Percentiles rank a stretch among this genome's conserved stretches.
Conservation (phyloP, 2,888 invertebrate species). For the Yponomeuta malinellus region DNA sequence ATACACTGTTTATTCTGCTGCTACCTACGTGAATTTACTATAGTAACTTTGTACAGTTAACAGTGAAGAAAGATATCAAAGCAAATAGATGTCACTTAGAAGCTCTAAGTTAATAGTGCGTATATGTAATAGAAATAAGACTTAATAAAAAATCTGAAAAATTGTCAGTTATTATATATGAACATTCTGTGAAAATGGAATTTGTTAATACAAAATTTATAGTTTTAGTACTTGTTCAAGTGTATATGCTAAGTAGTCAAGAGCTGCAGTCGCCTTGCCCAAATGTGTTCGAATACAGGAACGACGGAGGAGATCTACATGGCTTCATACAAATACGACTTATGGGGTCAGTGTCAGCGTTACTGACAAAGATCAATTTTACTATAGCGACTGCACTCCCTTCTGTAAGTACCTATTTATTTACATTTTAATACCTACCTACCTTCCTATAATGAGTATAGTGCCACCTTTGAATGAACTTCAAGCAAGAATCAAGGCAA, state of each 20-base stretch:
- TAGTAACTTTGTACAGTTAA: neutral
- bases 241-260: constrained; percentile 33
- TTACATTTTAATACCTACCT: too few relatives aligned
- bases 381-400: constrained; percentile 41
- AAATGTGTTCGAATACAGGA: constrained; percentile 43
- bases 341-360: constrained; percentile 32
- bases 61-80: neutral
- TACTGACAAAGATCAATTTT: constrained; percentile 42
- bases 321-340: constrained; percentile 42
- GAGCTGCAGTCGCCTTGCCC: constrained; percentile 49
- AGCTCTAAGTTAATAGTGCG: too few relatives aligned
- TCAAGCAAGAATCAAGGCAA: neutral
- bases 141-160: neutral
- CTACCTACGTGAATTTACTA: neutral
- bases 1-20: neutral
- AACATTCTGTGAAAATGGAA: constrained; percentile 2
- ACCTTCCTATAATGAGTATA: neutral
- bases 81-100: too few relatives aligned
- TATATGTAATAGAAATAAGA: neutral
- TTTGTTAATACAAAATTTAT: constrained; percentile 16
- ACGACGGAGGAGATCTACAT: constrained; percentile 37
- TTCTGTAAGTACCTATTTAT: constrained; percentile 37
- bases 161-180: neutral
- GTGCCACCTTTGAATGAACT: neutral
- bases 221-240: constrained; percentile 31